phyloP scores from a whole-genome alignment of 35 echinoderm and acorn worm species.

The Holothuria glaberrima region DNA sequence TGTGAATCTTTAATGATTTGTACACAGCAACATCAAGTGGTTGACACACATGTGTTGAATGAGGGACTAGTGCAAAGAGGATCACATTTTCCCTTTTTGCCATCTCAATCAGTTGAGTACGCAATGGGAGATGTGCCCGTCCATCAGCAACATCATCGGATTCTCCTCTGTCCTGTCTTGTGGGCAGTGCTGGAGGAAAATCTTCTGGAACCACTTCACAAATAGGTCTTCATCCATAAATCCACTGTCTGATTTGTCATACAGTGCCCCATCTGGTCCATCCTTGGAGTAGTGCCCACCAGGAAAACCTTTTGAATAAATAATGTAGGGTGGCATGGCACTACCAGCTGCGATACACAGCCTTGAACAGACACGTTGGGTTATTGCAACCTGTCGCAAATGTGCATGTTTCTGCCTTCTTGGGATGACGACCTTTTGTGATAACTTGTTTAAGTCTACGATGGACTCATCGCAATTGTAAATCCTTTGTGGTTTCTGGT shows the following conservation, averaged over 20 bases:
- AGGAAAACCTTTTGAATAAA: conserved; percentile 42
- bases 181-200: conserved; percentile 13
- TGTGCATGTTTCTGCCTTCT: conserved; percentile 19
- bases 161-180: conserved; percentile 46
- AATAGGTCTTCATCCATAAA: conserved; percentile 45
- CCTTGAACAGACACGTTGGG: conserved; percentile 38
- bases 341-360: conserved; percentile 39
- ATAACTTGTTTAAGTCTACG: conserved; percentile 55
- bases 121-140: conserved; percentile 21
- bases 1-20: conserved; percentile 27
- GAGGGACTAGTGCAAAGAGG: conserved; percentile 21
- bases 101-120: not conserved
- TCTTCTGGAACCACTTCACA: conserved; percentile 2
- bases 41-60: conserved; percentile 53
- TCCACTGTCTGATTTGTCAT: conserved; percentile 28
- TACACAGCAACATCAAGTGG: conserved; percentile 49
- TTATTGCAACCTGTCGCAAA: not conserved
- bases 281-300: conserved; percentile 29
- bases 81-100: conserved; percentile 16
- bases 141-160: conserved; percentile 18
- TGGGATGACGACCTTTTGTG: conserved; percentile 43
- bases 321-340: conserved; percentile 40
- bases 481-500: conserved; percentile 29
- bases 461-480: conserved; percentile 58
- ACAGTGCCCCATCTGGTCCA: conserved; percentile 16